Conservation (phyloP, 1,140 invertebrate genomes). For the Neuroterus valhalla region DNA sequence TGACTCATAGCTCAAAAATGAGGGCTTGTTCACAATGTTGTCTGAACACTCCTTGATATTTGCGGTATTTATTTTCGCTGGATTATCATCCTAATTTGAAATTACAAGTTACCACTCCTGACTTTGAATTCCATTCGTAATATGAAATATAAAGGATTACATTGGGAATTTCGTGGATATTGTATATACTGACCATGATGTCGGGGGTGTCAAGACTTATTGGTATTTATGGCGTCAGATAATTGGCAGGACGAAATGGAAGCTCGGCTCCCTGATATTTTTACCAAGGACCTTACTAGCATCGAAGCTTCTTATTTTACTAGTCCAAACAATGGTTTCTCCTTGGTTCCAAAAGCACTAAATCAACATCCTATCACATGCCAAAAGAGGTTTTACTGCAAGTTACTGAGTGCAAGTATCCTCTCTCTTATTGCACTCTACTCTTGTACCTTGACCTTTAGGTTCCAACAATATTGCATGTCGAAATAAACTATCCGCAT, state of each 20-base stretch:
- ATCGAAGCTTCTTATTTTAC: neutral
- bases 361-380: slow-evolving; percentile 11
- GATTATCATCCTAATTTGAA: neutral
- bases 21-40: slow-evolving; percentile 26
- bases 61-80: slow-evolving; percentile 5
- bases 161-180: neutral
- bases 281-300: neutral
- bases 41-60: slow-evolving; percentile 21
- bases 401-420: neutral
- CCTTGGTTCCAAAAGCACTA: slow-evolving; percentile 8
- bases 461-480: slow-evolving; percentile 22
- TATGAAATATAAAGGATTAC: neutral
- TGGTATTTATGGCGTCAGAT: slow-evolving; percentile 19
- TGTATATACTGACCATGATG: neutral
- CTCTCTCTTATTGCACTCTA: slow-evolving; percentile 17
- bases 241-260: slow-evolving; percentile 20
- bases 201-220: neutral
- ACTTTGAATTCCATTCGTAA: too few relatives aligned
- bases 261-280: slow-evolving; percentile 19
- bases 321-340: slow-evolving; percentile 20
- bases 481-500: slow-evolving; percentile 9
- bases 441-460: slow-evolving; percentile 24
- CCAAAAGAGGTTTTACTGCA: slow-evolving; percentile 13
- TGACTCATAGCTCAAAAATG: slow-evolving; percentile 28
- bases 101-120: too few relatives aligned